Base-by-base conservation (phyloP, 2,113 vertebrate genomes). In the Spizaetus ornatus region DNA sequence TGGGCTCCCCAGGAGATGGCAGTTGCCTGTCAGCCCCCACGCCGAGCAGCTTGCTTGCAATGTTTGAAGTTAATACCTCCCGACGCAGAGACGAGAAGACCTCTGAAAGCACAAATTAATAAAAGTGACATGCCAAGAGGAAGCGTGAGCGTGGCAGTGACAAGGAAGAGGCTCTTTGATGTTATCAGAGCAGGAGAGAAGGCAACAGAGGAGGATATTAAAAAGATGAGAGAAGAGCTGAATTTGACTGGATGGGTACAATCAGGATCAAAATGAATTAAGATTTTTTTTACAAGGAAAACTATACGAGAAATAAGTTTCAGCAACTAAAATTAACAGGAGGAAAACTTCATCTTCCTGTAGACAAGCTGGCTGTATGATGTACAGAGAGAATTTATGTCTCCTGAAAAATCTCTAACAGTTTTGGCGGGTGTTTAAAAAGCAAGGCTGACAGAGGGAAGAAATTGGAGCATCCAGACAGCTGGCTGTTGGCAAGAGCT, bases 161-260 rank as follows among this genome's bases (percentile, higher is more conserved):
- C 52, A 71, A 74, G 66, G 70, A 42, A 76, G 72, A 71, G n/a
- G 47, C 38, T 86, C 85, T 95, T 86, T 93, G 88, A 86, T 93
- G 81, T 52, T 93, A 91, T 66, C 85, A 61, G 85, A 56, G 61
- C 50, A 52, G 66, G 26, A 56, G 36, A 70, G 76, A 52, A 74
- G 47, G 88, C 84, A 74, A 59, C 71, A 79, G 91, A 61, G 52
- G 52, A 83, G 85, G 88, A 86, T 91, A 95, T 95, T 95, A 95
- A 91, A 91, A 70, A 93, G 88, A 93, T 71, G 52, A 86, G 95
- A 95, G 76, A 36, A 36, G 66, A 80, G 81, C 84, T 53, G 84
- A 47, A 80, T 93, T 66, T 61, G 72, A 82, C 67, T 89, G 38
- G 85, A 83, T 83, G 67, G 58, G 31, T 43, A 45, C 4, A 3